phyloP scores from a whole-genome alignment of 2,888 invertebrate genomes.

The Erynnis tages region DNA sequence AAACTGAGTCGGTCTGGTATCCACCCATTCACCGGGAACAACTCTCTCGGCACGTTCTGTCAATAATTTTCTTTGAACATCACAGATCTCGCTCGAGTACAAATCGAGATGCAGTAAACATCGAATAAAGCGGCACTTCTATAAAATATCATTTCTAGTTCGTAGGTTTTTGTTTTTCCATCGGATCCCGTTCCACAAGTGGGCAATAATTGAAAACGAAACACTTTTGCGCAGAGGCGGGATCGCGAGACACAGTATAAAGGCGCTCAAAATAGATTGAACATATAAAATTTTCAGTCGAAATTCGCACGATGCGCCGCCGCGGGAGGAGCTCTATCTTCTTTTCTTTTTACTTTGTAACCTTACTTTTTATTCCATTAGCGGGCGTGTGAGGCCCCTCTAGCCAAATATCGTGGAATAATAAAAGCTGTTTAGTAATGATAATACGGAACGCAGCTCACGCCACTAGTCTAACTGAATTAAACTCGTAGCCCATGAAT shows the following conservation, averaged over 20 bases:
- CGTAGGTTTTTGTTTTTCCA: constrained; percentile 72
- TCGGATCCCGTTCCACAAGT: constrained; percentile 78
- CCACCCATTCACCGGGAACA: constrained; percentile 48
- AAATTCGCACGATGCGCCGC: constrained; percentile 77
- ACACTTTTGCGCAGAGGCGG: constrained; percentile 72
- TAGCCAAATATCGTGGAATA: constrained; percentile 79
- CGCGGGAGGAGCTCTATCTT: constrained; percentile 76
- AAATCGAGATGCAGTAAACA: constrained; percentile 77
- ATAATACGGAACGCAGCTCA: constrained; percentile 72
- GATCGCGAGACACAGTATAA: constrained; percentile 77
- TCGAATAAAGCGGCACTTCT: constrained; percentile 73
- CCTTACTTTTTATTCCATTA: constrained; percentile 82
- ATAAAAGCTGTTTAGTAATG: constrained; percentile 80
- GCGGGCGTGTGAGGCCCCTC: constrained; percentile 76
- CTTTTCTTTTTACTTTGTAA: constrained; percentile 80
- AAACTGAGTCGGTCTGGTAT: constrained; percentile 50
- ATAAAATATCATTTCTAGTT: constrained; percentile 79
- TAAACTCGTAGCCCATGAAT: constrained; percentile 64
- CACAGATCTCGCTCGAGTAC: constrained; percentile 72
- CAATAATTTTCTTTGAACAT: constrained; percentile 78
- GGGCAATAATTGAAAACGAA: constrained; percentile 82
- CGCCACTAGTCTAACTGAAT: constrained; percentile 68
- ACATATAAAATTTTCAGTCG: constrained; percentile 81
- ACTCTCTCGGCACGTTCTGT: constrained; percentile 72
- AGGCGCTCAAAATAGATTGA: constrained; percentile 80